Evolutionary conservation across 2,888 invertebrate species (phyloP).

Genomic region (Tuberolachnus salignus): DNA sequence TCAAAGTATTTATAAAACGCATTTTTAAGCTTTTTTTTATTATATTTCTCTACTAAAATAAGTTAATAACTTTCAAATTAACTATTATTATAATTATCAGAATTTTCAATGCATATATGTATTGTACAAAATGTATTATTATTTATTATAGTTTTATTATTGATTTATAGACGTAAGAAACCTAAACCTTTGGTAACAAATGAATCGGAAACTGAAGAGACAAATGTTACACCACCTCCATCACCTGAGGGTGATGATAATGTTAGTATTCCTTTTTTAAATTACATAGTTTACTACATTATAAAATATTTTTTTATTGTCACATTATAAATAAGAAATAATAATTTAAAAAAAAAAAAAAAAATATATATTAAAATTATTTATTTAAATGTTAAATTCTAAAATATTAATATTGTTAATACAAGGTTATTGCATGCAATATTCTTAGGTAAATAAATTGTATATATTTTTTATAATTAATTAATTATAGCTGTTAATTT

Average conservation of each 20-base stretch:
- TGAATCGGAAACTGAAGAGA: conserved; percentile 59
- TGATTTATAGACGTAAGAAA: conserved; percentile 36
- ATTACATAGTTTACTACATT: not conserved
- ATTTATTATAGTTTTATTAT: not conserved
- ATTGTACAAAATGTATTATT: not conserved
- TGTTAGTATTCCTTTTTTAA: conserved; percentile 59
- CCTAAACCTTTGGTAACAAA: conserved; percentile 40
- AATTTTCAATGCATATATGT: no score
- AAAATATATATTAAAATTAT: no score
- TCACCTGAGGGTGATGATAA: conserved; percentile 73
- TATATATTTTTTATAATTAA: not conserved
- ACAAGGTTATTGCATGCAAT: no score
- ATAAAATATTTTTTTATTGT: no score
- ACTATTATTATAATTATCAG: not conserved
- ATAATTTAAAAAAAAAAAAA: not conserved
- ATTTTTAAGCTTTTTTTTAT: not conserved
- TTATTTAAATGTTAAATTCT: not conserved
- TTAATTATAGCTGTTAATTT: not conserved
- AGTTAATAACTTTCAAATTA: not conserved
- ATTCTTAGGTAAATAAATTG: no score
- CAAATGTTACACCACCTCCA: conserved; percentile 56
- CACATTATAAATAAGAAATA: no score
- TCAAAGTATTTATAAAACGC: conserved; percentile 30
- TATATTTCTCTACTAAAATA: no score
- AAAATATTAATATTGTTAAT: not conserved